Base-by-base conservation (phyloP, 2,797 vertebrate species). In the Ataeniobius toweri region DNA sequence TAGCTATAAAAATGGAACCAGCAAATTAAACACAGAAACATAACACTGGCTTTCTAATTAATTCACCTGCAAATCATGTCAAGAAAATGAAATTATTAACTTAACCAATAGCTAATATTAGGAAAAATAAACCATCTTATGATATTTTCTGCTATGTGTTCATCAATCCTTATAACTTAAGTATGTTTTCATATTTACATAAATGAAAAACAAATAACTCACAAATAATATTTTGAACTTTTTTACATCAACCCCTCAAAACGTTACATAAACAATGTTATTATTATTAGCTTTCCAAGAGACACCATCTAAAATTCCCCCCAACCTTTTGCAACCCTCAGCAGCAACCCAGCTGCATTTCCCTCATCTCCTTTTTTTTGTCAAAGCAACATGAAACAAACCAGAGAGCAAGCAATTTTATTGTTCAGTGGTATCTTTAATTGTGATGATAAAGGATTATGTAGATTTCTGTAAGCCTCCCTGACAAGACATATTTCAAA, bases 341-440 rank as follows among this genome's bases (percentile, higher is more conserved):
- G 82, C 74, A 70, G 83, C 53, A 77, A 36, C 85, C 85, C 71
- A 78, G 84, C 72, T 24, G 22, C 78, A 79, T 88, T 88, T 89
- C 76, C 78, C 83, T 89, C 84, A 77, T 79, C 88, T 83, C 59
- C 76, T 87, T 87, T 88, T 86, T 89, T 86, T 85, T 79, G 88
- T 91, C 84, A 81, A 89, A 93, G 92, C 88, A 89, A 93, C 93
- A 93, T 93, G 93, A 95, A 95, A 95, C 93, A 96, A 96, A 95
- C 95, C 93, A 88, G 93, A 92, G 93, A 95, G 94, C 94, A 95
- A 95, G 94, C 94, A 95, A 96, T 96, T 95, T 96, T 95, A 96
- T 96, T 96, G 95, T 96, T 95, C 95, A 95, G 82, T 95, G 94
- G 93, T 95, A 96, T 96, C 95, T 96, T 95, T 96, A 96, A 96